phyloP scores from a whole-genome alignment of 1,140 invertebrate species.

The Dreissena rostriformis region DNA sequence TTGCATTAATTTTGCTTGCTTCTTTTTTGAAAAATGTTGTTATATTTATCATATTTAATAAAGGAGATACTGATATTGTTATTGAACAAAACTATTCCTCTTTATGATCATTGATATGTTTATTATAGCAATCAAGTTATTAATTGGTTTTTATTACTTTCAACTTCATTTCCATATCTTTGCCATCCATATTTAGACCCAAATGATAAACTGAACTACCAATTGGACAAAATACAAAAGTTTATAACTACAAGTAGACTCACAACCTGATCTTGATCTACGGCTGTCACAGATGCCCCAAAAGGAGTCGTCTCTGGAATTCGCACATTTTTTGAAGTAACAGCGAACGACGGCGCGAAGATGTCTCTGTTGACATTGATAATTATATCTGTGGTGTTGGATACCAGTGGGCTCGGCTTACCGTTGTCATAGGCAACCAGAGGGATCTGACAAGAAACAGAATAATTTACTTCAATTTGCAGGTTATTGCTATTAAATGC shows the following conservation, averaged over 20 bases:
- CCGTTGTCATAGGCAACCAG: constrained; percentile 60
- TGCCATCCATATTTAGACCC: no score
- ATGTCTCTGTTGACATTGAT: constrained; percentile 86
- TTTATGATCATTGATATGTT: no score
- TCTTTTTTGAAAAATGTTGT: no score
- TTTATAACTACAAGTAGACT: background rate
- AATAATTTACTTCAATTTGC: background rate
- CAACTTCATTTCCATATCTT: no score
- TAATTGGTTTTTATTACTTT: no score
- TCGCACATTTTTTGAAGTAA: constrained; percentile 8
- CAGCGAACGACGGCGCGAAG: constrained; percentile 91
- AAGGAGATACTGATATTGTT: no score
- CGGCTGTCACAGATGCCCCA: constrained; percentile 60
- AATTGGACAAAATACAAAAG: background rate
- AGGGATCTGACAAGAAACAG: constrained; percentile 57
- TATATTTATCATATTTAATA: no score
- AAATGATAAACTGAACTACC: no score
- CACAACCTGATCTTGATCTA: constrained; percentile 66
- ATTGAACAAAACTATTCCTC: no score
- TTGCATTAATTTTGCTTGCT: no score
- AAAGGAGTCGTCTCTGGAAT: constrained; percentile 51
- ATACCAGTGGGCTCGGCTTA: constrained; percentile 24
- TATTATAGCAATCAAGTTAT: no score
- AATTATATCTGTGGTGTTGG: constrained; percentile 54
- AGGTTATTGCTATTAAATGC: background rate